Base-by-base conservation (phyloP, 2,113 vertebrate genomes). In the Fukomys damarensis region DNA sequence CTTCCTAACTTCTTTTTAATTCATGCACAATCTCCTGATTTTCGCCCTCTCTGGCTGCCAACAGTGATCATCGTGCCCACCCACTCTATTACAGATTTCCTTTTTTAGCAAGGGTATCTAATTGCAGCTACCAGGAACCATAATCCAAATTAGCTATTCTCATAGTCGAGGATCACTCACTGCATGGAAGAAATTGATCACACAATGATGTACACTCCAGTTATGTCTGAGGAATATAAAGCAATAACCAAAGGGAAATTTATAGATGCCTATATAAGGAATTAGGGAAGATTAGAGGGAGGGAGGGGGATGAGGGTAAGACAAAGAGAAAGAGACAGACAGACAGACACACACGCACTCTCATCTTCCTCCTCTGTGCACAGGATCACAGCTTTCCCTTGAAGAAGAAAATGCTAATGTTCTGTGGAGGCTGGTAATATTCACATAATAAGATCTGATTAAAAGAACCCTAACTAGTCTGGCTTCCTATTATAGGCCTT, bases 21-120 rank as follows among this genome's bases (percentile, higher is more conserved):
- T 82, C 82, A 38, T 59, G 59, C 32, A 66, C 46, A 56, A 19
- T 41, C 38, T 87, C 82, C 77, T 81, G 52, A 92, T 61, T 46
- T 80, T 61, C 32, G 6, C 70, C 41, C 7, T 3, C 28, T 93
- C 61, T 32, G 82, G 79, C 52, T 87, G 81, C 76, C 89, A 72
- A 41, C 74, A 93, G 35, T 66, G 72, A 86, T 30, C 30, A 28
- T 7, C 2, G 1, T 72, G n/a, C 43, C 96, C 56, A 35, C 68
- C 85, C 38, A 72, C 70, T 79, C 35, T 63, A 59, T 92, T 46
- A 43, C 66, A 9, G 52, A 68, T 89, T 81, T 28, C 41, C 52
- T 86, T 94, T 92, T 66, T 38, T 82, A 76, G 49, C 86, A 70
- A 97, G 38, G 28, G 26, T 9, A 86, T 79, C 65, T 80, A 79